Evolutionary conservation across 2,797 vertebrate genomes (phyloP), one percentile per base, ranked within the genome.

Genomic region (Spinus olivaceus): DNA sequence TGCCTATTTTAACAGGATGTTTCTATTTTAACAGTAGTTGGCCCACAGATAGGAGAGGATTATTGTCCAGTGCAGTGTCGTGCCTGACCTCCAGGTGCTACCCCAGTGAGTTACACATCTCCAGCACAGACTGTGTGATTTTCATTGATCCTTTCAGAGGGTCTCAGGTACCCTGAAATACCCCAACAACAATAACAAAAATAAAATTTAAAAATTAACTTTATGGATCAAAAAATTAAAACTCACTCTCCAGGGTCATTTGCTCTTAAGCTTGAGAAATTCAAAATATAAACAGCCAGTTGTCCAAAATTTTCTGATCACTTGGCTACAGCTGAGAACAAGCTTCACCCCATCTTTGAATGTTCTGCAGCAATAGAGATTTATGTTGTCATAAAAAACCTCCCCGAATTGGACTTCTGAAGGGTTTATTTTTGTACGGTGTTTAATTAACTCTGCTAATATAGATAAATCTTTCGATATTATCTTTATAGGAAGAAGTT

Each of bases 61-160:
- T 18, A 24, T 5, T 25, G 8, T n/a, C 14, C 5, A 69, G 17
- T 9, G 4, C 20, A 24, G 12, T 30, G 30, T 16, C 0, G 0
- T 83, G 22, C 37, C 24, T 46, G 56, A 51, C 19, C 9, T 65
- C n/a, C 22, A 77, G 24, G 16, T 42, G 15, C 3, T 46, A 37
- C 46, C 39, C 28, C 53, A 71, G 5, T 25, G n/a, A 33, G 24
- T 10, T 39, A 20, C 7, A 18, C 10, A 8, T 39, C n/a, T 76
- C 15, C 14, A 13, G 17, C 14, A 56, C 4, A 37, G 10, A 19
- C 11, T 54, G 9, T 67, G 28, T 35, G 21, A 59, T 67, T 54
- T 23, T 9, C 4, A 41, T 27, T 49, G 19, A 56, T 12, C 16
- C 11, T 72, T 47, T 37, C 37, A 42, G 14, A 51, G 16, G 4